Evolutionary conservation across 2,888 invertebrate species (phyloP).

Genomic region (Oegoconia quadripuncta): DNA sequence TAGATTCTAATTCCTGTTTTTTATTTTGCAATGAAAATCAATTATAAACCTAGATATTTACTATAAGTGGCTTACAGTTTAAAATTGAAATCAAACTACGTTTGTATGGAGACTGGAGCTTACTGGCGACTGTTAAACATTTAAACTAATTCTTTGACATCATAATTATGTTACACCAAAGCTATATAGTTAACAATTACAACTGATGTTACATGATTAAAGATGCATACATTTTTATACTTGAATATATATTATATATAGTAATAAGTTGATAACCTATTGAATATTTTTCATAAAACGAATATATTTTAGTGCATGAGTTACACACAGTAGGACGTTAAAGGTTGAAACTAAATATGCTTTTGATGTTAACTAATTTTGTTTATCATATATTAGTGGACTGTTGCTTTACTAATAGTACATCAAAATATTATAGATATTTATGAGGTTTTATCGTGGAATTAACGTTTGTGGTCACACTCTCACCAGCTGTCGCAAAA

Average conservation of each 20-base stretch:
- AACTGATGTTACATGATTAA: conserved; percentile 20
- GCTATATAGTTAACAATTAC: conserved; percentile 10
- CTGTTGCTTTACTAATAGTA: conserved; percentile 44
- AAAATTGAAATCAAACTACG: too few species aligned
- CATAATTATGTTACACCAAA: conserved; percentile 22
- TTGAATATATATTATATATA: conserved; percentile 25
- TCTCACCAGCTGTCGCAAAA: conserved; percentile 36
- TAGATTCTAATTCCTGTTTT: too few species aligned
- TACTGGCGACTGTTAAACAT: not conserved
- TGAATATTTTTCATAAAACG: conserved; percentile 43
- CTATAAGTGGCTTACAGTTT: too few species aligned
- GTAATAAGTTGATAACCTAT: conserved; percentile 23
- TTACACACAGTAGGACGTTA: conserved; percentile 37
- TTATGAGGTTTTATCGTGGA: conserved; percentile 38
- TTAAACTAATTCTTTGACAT: not conserved
- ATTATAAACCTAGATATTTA: too few species aligned
- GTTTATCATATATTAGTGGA: conserved; percentile 42
- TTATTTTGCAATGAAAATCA: too few species aligned
- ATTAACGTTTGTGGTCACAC: conserved; percentile 35
- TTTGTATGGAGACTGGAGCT: not conserved
- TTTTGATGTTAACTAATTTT: conserved; percentile 52
- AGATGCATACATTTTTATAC: conserved; percentile 33
- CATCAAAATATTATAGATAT: conserved; percentile 37
- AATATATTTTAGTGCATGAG: conserved; percentile 44
- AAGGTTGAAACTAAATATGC: conserved; percentile 37